A percentile compares a stretch with the other conserved stretches of the same genome.
Evolutionary conservation across 1,140 invertebrate species (phyloP).

Genomic region (Drosophila willistoni): DNA sequence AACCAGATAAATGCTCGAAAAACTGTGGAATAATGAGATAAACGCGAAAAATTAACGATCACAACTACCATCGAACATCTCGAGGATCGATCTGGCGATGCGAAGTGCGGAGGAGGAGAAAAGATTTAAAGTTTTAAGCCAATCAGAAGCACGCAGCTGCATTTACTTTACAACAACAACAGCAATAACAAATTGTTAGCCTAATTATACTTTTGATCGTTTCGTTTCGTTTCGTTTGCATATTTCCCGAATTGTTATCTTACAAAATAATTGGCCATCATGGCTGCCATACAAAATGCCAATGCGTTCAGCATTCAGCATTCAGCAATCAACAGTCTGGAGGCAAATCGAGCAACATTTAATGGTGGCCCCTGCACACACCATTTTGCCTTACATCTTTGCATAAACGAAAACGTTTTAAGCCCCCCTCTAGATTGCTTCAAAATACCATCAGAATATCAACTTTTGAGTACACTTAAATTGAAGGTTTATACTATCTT

Average conservation of each 20-base stretch:
- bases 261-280: constrained; percentile 68
- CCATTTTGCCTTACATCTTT: constrained; percentile 70
- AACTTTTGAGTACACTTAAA: too few relatives aligned
- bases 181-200: constrained; percentile 54
- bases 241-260: constrained; percentile 73
- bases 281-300: constrained; percentile 46
- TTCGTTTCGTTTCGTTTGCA: constrained; percentile 59
- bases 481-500: too few relatives aligned
- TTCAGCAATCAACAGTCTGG: neutral
- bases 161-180: constrained; percentile 61
- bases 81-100: constrained; percentile 20
- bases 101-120: neutral
- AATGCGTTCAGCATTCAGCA: neutral
- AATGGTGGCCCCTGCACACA: constrained; percentile 56
- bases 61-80: constrained; percentile 35
- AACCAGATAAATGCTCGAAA: constrained; percentile 76
- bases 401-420: constrained; percentile 80
- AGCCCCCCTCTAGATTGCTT: constrained; percentile 8
- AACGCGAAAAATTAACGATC: constrained; percentile 81
- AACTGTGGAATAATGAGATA: constrained; percentile 82
- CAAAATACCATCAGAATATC: too few relatives aligned
- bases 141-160: constrained; percentile 81
- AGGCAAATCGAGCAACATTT: neutral
- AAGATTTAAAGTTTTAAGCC: constrained; percentile 62
- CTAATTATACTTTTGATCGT: constrained; percentile 51